These are phyloP conservation scores for Barnardius zonarius DNA, from an alignment of 2,113 vertebrate species.

Conservation along the genomic window DNA sequence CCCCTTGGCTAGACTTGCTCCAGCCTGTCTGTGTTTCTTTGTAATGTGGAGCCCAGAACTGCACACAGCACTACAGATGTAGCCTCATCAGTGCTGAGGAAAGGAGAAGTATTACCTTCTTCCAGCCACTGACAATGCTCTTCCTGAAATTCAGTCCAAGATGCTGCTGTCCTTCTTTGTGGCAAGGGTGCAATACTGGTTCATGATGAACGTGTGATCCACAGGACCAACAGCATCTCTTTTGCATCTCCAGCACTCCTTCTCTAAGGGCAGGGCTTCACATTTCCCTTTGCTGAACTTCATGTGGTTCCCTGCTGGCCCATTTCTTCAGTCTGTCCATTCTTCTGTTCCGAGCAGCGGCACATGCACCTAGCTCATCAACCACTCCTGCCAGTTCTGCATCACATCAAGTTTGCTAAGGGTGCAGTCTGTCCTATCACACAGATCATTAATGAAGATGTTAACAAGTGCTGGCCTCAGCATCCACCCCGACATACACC, in stretches of 20 bases:
- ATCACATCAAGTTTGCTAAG: not conserved
- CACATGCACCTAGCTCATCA: not conserved
- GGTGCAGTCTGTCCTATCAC: not conserved
- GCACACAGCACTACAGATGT: not conserved
- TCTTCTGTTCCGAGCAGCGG: not conserved
- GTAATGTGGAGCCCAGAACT: not conserved
- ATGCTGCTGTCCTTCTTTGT: not conserved
- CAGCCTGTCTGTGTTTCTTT: not conserved
- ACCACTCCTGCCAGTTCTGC: not conserved
- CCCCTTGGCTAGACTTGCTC: not conserved
- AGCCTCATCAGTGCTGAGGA: not conserved
- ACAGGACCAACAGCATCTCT: not conserved
- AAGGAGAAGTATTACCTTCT: not conserved
- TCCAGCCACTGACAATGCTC: not conserved
- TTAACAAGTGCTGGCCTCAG: not conserved
- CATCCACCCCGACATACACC: not conserved
- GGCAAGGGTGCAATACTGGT: not conserved
- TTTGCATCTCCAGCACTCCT: fast-evolving
- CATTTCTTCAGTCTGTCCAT: not conserved
- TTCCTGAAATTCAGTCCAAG: not conserved
- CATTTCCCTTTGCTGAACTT: not conserved
- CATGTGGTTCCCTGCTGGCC: not conserved
- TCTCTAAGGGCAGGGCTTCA: not conserved
- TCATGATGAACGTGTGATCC: not conserved
- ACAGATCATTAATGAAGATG: not conserved